These are phyloP conservation scores for Callocephalon fimbriatum DNA, from an alignment of 2,113 vertebrate species.

Conservation along the genomic window DNA sequence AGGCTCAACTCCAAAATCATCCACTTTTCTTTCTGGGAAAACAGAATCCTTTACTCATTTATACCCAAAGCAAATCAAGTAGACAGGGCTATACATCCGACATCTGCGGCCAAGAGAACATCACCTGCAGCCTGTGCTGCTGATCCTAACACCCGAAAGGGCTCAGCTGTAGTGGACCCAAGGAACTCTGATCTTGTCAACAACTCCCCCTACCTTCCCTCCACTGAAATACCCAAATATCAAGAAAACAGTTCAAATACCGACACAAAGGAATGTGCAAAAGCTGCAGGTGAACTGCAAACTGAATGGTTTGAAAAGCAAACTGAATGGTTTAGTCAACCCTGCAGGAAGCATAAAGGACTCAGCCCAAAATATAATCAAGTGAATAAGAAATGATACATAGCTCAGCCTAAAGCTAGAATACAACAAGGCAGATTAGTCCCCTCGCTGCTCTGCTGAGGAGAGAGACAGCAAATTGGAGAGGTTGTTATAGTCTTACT, in stretches of 20 bases:
- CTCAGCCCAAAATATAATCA: not conserved
- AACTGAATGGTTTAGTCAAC: not conserved
- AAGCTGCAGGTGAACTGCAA: not conserved
- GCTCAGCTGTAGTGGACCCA: not conserved
- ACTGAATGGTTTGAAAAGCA: not conserved
- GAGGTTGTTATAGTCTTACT: not conserved
- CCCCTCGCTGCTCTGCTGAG: not conserved
- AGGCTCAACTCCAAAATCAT: not conserved
- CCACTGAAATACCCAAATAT: not conserved
- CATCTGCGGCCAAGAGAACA: not conserved
- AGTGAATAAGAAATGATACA: not conserved
- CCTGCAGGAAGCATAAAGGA: not conserved
- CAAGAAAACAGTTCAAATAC: not conserved
- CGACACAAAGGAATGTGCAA: not conserved
- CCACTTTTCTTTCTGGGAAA: not conserved
- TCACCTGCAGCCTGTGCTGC: not conserved
- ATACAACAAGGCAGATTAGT: not conserved
- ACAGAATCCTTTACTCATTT: not conserved
- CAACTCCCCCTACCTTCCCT: not conserved
- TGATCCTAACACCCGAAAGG: not conserved
- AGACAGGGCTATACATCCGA: not conserved
- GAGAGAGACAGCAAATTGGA: not conserved
- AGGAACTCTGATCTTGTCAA: not conserved
- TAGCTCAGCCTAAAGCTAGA: not conserved
- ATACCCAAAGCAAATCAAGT: not conserved